These are phyloP conservation scores for Tylochromis polylepis DNA, from an alignment of 2,113 vertebrate species.

Conservation along the genomic window DNA sequence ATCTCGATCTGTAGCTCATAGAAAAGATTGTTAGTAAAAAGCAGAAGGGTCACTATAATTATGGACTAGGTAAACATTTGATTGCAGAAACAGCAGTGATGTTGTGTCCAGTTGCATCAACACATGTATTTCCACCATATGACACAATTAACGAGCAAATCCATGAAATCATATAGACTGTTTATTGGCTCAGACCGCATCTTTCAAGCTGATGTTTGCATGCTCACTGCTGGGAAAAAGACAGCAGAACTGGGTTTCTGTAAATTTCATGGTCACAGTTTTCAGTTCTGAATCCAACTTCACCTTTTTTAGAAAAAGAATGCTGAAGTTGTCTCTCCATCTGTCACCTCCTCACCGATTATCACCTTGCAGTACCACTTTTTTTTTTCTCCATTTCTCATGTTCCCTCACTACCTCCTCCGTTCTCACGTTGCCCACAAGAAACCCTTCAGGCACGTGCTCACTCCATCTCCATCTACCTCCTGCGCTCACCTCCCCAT, in stretches of 20 bases:
- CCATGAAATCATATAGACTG: not conserved
- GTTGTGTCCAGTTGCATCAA: not conserved
- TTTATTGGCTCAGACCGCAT: not conserved
- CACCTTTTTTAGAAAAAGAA: not conserved
- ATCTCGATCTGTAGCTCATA: not conserved
- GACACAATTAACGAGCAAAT: not conserved
- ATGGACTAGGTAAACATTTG: not conserved
- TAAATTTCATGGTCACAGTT: rapidly evolving
- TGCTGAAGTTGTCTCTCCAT: not conserved
- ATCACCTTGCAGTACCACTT: not conserved
- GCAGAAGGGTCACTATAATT: not conserved
- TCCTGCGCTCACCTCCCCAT: not conserved
- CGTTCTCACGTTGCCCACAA: not conserved
- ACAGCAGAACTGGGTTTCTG: not conserved
- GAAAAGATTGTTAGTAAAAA: not conserved
- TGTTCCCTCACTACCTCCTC: not conserved
- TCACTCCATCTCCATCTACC: not conserved
- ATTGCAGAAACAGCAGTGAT: not conserved
- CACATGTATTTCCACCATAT: not conserved
- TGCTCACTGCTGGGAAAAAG: not conserved
- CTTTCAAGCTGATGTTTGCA: not conserved
- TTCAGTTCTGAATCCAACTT: not conserved
- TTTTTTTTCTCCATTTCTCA: not conserved
- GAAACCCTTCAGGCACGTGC: not conserved
- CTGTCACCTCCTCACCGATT: not conserved